Evolutionary conservation across 2,797 vertebrate species (phyloP).

Genomic region (Numenius phaeopus): DNA sequence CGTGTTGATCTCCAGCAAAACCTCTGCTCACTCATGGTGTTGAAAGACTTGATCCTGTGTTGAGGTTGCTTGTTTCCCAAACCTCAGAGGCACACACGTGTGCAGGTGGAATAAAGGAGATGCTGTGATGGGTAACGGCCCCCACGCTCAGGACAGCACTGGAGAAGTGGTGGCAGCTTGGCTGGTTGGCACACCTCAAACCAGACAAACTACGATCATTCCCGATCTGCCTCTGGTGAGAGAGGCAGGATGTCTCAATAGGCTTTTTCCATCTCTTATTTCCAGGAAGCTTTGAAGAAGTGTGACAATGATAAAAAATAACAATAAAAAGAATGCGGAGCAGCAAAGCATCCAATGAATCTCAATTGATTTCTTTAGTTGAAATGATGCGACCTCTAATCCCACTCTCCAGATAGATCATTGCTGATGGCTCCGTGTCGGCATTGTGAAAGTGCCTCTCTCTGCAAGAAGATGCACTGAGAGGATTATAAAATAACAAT

Average conservation of each 20-base stretch:
- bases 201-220: neutral
- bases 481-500: conserved; percentile 14
- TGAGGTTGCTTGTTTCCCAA: fast-evolving
- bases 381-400: neutral
- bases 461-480: neutral
- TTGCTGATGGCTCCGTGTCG: neutral
- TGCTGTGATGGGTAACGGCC: neutral
- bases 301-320: neutral
- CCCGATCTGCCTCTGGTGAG: neutral
- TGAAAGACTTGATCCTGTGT: neutral
- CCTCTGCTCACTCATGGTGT: neutral
- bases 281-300: neutral
- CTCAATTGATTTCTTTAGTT: neutral
- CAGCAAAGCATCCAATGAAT: neutral
- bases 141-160: neutral
- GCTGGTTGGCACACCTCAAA: neutral
- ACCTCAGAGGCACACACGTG: fast-evolving
- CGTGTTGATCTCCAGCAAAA: neutral
- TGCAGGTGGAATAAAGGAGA: neutral
- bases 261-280: neutral
- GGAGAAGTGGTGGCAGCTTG: neutral
- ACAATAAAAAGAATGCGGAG: neutral
- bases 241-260: neutral
- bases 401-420: neutral
- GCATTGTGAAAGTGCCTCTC: neutral